Conservation (phyloP, 2,113 vertebrate species). For the Xiphophorus hellerii region DNA sequence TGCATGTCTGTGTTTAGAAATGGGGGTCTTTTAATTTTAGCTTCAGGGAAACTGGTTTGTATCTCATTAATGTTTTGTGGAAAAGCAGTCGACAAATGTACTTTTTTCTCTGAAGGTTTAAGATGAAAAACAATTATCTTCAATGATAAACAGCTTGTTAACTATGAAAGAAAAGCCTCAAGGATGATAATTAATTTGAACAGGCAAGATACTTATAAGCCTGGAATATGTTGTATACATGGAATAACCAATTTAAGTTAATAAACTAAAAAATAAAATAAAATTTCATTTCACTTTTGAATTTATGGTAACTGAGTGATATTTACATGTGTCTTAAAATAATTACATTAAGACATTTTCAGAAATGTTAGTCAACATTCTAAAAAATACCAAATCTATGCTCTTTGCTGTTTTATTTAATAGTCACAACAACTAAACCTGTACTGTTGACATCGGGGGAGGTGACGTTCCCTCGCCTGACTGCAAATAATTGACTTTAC, state of each 20-base stretch:
- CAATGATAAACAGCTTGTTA: not conserved
- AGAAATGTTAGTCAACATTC: not conserved
- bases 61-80: conserved; percentile 39
- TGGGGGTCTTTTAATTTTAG: conserved; percentile 35
- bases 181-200: too few species aligned
- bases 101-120: conserved; percentile 29
- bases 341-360: not conserved
- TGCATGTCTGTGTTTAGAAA: not conserved
- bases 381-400: not conserved
- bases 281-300: not conserved
- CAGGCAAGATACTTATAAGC: too few species aligned
- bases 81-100: conserved; percentile 26
- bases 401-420: not conserved
- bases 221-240: not conserved
- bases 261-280: not conserved
- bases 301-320: not conserved
- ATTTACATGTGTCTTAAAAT: not conserved
- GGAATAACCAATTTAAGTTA: not conserved
- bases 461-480: conserved; percentile 44
- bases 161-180: not conserved
- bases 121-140: conserved; percentile 15
- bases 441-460: not conserved
- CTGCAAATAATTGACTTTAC: conserved; percentile 49
- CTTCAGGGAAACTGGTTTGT: conserved; percentile 41
- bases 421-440: not conserved